These are phyloP conservation scores for Athene cunicularia DNA, from an alignment of 2,113 vertebrate species.

Conservation along the genomic window DNA sequence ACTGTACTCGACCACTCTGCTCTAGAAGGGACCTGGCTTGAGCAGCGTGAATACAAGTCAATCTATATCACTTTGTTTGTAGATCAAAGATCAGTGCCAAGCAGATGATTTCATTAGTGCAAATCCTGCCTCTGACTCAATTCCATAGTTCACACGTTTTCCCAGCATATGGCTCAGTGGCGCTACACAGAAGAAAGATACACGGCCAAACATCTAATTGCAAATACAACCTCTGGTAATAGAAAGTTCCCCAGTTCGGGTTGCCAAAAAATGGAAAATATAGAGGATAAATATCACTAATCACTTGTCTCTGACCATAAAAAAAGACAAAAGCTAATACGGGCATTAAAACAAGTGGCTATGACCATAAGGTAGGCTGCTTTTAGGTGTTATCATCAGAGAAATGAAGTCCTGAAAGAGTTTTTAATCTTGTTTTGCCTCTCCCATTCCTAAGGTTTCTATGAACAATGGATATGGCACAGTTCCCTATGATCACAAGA, in stretches of 20 bases:
- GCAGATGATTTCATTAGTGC: background rate
- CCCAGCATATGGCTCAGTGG: background rate
- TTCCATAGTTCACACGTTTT: background rate
- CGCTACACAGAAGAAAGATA: background rate
- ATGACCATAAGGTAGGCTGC: background rate
- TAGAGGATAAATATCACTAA: background rate
- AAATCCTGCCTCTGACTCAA: background rate
- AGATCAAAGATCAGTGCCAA: background rate
- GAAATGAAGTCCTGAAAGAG: background rate
- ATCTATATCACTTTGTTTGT: background rate
- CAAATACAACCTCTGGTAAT: background rate
- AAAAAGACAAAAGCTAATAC: background rate
- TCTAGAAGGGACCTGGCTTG: background rate
- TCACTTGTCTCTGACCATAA: background rate
- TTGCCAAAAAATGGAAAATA: background rate
- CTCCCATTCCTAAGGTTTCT: background rate
- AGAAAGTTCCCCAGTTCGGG: background rate
- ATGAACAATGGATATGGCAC: background rate
- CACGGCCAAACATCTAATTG: background rate
- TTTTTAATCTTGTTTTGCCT: background rate
- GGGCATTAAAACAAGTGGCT: background rate
- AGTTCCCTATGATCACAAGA: background rate
- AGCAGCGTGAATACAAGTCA: background rate
- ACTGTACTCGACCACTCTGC: background rate
- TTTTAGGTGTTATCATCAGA: background rate